Evolutionary conservation across 1,140 invertebrate genomes (phyloP), one percentile per base, ranked within the genome.

Genomic region (Plectrocnemia conspersa): DNA sequence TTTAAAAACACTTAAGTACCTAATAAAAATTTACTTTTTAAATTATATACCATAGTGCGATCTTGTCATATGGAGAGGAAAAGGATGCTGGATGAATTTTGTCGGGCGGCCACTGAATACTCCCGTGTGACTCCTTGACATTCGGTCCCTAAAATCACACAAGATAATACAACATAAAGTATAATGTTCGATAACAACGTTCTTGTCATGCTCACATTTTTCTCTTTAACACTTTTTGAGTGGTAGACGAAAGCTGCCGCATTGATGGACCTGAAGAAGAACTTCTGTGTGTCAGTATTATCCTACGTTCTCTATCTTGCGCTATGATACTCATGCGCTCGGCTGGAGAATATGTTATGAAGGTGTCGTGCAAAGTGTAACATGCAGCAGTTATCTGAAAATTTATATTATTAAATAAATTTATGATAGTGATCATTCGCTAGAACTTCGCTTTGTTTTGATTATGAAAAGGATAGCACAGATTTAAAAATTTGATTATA

Each of bases 371-470:
- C 2, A 83, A 71, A 2, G 76, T 68, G 61, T 79, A 79, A 58
- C 79, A 80, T 18, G 81, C 81, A 0, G 82, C 79, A 21, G 79
- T 80, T 19, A 82, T 75, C 81, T 83, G 57, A 11, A 62, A 66
- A 25, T 29, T 7, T 7, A 6, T 29, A n/a, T 29, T 29, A n/a
- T 29, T n/a, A n/a, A n/a, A n/a, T n/a, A n/a, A n/a, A n/a, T n/a
- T n/a, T n/a, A n/a, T n/a, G n/a, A n/a, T n/a, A n/a, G n/a, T n/a
- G n/a, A n/a, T n/a, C n/a, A n/a, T n/a, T n/a, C n/a, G n/a, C n/a
- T n/a, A n/a, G n/a, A n/a, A n/a, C n/a, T n/a, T n/a, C n/a, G n/a
- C n/a, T n/a, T n/a, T n/a, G n/a, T n/a, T n/a, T n/a, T n/a, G n/a
- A n/a, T n/a, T n/a, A n/a, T n/a, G n/a, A n/a, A n/a, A n/a, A n/a